Evolutionary conservation across 2,888 invertebrate species (phyloP), one percentile per base, ranked within the genome.

Genomic region (Geotrupes spiniger): DNA sequence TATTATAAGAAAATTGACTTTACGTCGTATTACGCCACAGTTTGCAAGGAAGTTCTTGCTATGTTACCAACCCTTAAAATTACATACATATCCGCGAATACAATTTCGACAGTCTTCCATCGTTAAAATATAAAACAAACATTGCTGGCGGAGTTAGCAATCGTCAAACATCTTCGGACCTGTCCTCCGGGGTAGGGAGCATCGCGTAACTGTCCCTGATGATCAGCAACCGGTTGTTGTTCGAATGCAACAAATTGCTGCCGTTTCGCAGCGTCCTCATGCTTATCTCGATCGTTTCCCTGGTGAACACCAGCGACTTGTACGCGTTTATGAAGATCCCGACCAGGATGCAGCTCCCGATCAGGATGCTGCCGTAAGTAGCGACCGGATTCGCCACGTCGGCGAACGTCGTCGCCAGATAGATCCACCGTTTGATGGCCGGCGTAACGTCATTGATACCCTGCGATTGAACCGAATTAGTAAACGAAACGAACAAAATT

Each of bases 401-500:
- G 1, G 83, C 85, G 52, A 91, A 81, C 0, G 87, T 85, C 1
- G 91, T 91, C 10, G 87, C 86, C 33, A 91, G 66, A 71, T 85
- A 91, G 12, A 91, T 81, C 88, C 88, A 89, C 14, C 87, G 78
- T 64, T 85, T 80, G 46, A 92, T 90, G n/a, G 87, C 75, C 0
- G 89, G 86, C 0, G 89, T 80, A 4, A 92, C 68, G 57, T 90
- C 89, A 42, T 85, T 85, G 31, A 91, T 80, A 8, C 91, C 91
- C 83, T 87, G n/a, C n/a, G n/a, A n/a, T n/a, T n/a, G n/a, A n/a
- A n/a, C n/a, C n/a, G n/a, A 11, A 11, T 31, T 45, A 16, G 41
- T 9, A 16, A 21, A 10, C 11, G 17, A 39, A 29, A 49, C 9
- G 8, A 41, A 50, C 21, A 15, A 25, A 15, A 29, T 10, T 5